phyloP scores from a whole-genome alignment of 2,888 invertebrate genomes.

The Philhelius pedissequus region DNA sequence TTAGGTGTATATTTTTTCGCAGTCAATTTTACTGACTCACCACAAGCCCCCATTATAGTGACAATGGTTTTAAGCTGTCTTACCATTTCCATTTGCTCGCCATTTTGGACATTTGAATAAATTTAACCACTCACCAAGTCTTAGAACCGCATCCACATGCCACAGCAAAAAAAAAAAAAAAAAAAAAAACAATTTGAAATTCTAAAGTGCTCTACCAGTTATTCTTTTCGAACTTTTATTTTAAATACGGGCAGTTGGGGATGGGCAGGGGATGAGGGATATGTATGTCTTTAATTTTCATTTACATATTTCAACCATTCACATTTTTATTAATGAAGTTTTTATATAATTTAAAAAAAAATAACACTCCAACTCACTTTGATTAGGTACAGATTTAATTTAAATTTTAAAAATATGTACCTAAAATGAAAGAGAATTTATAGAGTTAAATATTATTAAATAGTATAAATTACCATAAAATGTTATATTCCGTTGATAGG shows the following conservation, averaged over 20 bases:
- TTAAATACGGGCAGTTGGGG: neutral
- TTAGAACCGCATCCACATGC: conserved; percentile 8
- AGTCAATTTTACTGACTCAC: conserved; percentile 13
- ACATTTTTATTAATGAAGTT: too few relatives aligned
- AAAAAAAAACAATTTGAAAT: conserved; percentile 39
- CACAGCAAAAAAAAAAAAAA: too few relatives aligned
- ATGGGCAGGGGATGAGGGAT: neutral
- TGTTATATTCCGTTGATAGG: too few relatives aligned
- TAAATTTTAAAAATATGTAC: too few relatives aligned
- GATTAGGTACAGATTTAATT: too few relatives aligned
- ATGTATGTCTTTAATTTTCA: neutral
- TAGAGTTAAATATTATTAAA: too few relatives aligned
- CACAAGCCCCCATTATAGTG: conserved; percentile 22
- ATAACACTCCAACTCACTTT: neutral
- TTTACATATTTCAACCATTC: neutral
- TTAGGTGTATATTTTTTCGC: conserved; percentile 5
- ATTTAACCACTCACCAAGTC: conserved; percentile 26
- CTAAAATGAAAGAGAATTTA: too few relatives aligned
- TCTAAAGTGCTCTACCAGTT: conserved; percentile 45
- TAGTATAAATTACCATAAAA: too few relatives aligned
- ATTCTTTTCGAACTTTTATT: neutral
- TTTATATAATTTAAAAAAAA: too few relatives aligned
- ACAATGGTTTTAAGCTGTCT: neutral
- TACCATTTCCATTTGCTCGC: conserved; percentile 17
- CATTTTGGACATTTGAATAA: conserved; percentile 48